phyloP scores from a whole-genome alignment of 2,888 invertebrate genomes.

The Chirona hameri region DNA sequence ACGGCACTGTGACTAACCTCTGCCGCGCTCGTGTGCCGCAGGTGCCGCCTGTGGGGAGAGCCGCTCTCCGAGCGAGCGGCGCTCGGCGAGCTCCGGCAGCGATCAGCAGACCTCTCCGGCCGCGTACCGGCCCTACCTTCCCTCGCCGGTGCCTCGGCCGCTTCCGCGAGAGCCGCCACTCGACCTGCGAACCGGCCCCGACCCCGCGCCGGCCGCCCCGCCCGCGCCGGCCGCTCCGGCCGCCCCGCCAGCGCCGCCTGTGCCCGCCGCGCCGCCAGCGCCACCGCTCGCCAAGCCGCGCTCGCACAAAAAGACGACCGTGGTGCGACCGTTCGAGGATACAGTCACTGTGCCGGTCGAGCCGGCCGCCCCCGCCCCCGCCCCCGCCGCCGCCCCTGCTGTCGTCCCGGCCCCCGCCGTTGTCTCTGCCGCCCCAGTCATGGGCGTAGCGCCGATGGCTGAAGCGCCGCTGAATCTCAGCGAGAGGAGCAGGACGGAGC shows the following conservation, averaged over 20 bases:
- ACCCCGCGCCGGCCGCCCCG: background rate
- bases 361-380: background rate
- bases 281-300: background rate
- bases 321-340: constrained; percentile 25
- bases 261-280: background rate
- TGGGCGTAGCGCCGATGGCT: background rate
- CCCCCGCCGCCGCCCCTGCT: too few relatives aligned
- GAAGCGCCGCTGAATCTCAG: constrained; percentile 8
- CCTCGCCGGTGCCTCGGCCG: background rate
- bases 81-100: constrained; percentile 8
- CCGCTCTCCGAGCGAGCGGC: background rate
- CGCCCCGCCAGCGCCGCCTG: background rate
- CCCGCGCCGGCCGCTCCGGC: background rate
- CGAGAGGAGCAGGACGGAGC: background rate
- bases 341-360: background rate
- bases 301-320: constrained; percentile 25
- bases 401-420: background rate
- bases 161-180: background rate
- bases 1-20: background rate
- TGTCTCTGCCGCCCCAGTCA: too few relatives aligned
- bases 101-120: constrained; percentile 13
- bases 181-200: constrained; percentile 3
- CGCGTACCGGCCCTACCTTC: constrained; percentile 12
- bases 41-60: background rate
- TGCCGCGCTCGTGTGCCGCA: background rate